Base-by-base conservation (phyloP, 1,140 invertebrate species). In the Saxidomus purpurata region DNA sequence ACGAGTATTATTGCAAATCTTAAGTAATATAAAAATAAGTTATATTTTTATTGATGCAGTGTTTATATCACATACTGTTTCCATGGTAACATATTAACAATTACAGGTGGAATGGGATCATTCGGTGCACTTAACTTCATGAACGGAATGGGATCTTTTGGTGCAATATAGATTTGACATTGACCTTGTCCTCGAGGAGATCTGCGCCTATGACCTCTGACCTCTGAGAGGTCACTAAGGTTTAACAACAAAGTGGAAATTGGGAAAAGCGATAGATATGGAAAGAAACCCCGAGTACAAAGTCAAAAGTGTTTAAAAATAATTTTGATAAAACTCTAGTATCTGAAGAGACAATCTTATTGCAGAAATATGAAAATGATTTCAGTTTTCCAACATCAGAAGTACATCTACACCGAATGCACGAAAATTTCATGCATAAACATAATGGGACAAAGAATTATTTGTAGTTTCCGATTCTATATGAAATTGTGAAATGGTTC, bases 71-170 rank as follows among this genome's bases (percentile, higher is more conserved):
- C 22, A 55, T 15, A 22, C 11, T 63, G 43, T 82, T 59, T 38
- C 80, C 74, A 82, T 67, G 55, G 55, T 59, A 61, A 82, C 80
- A 67, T 40, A 43, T 67, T 61, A 61, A 63, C 55, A 63, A 82
- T 82, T 82, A n/a, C 80, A 82, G 80, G 80, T 82, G 52, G 80
- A 43, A 82, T 82, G 80, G 61, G 61, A 38, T 28, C 52, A 67
- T 36, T 82, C 31, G 80, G 52, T 40, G 55, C 74, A 77, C 74
- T 77, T 28, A 34, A 31, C 34, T 38, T 69, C 63, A 74, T 74
- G 69, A n/a, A 38, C 34, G 69, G 74, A 77, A 77, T 77, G 74
- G 63, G 63, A 74, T 38, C 36, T 17, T 34, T 34, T 9, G 74
- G 74, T 47, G 38, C 74, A 47, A 34, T 28, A n/a, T 77, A 77